phyloP scores from a whole-genome alignment of 1,140 invertebrate genomes.

The Drosophila nannoptera region DNA sequence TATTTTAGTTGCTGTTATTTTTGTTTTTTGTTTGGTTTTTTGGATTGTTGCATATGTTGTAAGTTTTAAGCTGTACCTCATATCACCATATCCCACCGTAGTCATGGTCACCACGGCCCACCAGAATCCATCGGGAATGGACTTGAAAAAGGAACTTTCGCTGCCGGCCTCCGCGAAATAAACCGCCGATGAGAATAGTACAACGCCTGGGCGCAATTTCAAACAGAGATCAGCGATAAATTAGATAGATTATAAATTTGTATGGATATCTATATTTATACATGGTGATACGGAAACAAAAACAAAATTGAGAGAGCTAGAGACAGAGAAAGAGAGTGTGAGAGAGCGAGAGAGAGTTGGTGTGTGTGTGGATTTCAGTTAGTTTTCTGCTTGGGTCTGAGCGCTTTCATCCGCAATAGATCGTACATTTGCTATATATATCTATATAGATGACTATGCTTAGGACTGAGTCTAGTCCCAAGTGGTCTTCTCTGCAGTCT shows the following conservation, averaged over 20 bases:
- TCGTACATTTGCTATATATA: neutral
- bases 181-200: constrained; percentile 98
- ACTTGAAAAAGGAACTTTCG: constrained; percentile 99
- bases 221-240: constrained; percentile 80
- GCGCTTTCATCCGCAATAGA: constrained; percentile 16
- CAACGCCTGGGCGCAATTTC: constrained; percentile 88
- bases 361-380: constrained; percentile 3
- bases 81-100: constrained; percentile 99
- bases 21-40: constrained; percentile 9
- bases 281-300: constrained; percentile 2
- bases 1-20: constrained; percentile 18
- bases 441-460: neutral
- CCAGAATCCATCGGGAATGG: constrained; percentile 99
- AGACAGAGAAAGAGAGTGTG: neutral
- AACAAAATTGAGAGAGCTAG: neutral
- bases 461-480: neutral
- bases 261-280: neutral
- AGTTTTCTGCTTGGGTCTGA: constrained; percentile 45
- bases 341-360: neutral
- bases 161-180: constrained; percentile 99
- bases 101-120: constrained; percentile 99
- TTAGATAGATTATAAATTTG: constrained; percentile 51
- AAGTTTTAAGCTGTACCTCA: constrained; percentile 87
- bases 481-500: constrained; percentile 20
- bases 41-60: constrained; percentile 29